Evolutionary conservation across 1,140 invertebrate species (phyloP).

Genomic region (Plectrocnemia conspersa): DNA sequence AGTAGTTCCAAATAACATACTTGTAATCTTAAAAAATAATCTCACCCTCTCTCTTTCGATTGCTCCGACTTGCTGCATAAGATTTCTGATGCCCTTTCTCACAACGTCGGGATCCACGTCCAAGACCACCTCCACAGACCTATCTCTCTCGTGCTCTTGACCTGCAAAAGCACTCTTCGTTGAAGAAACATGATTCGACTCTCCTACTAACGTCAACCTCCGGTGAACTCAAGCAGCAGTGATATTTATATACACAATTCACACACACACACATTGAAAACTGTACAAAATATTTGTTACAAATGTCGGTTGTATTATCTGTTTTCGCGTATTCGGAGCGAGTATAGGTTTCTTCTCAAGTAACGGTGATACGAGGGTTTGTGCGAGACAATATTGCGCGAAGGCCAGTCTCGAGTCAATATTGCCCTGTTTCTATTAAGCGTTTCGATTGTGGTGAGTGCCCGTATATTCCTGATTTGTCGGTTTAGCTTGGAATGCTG

Average conservation of each 20-base stretch:
- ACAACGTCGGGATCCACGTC: conserved; percentile 85
- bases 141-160: conserved; percentile 54
- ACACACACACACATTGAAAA: too few species aligned
- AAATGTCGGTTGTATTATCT: too few species aligned
- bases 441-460: conserved; percentile 19
- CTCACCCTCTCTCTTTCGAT: conserved; percentile 76
- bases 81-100: conserved; percentile 75
- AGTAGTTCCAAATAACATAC: too few species aligned
- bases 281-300: too few species aligned
- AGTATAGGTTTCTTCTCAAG: conserved; percentile 17
- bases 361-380: conserved; percentile 21
- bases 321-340: background rate
- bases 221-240: too few species aligned
- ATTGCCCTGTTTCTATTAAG: conserved; percentile 27
- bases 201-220: too few species aligned
- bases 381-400: conserved; percentile 9
- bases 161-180: conserved; percentile 31
- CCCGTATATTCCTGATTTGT: background rate
- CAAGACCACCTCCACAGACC: conserved; percentile 48
- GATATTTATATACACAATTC: too few species aligned
- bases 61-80: conserved; percentile 86
- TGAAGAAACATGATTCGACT: too few species aligned
- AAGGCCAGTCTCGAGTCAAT: conserved; percentile 22
- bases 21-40: too few species aligned
- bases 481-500: background rate